Percentiles rank a stretch among this genome's conserved stretches.
phyloP scores from a whole-genome alignment of 1,140 invertebrate genomes.

The Leptopilina clavipes region DNA sequence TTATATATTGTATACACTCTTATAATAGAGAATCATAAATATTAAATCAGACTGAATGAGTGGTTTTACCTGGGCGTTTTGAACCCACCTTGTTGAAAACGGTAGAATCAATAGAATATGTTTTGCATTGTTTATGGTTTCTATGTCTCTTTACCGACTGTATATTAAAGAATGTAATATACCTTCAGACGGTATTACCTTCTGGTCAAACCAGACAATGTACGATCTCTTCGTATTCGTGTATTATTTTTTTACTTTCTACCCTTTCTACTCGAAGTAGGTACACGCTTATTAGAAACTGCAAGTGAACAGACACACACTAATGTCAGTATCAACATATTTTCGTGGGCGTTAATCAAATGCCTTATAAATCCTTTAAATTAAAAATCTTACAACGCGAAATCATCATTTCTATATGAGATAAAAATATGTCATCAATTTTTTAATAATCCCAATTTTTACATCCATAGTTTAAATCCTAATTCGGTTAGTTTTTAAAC shows the following conservation, averaged over 20 bases:
- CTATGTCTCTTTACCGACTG: not conserved
- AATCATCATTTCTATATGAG: no score
- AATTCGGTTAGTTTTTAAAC: no score
- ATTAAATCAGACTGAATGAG: conserved; percentile 12
- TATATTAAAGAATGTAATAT: not conserved
- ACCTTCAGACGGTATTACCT: conserved; percentile 14
- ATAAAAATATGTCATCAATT: no score
- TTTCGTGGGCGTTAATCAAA: no score
- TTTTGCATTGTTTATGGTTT: not conserved
- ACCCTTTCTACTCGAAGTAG: no score
- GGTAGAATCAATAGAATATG: conserved; percentile 14
- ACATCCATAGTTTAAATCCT: no score
- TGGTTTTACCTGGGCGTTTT: not conserved
- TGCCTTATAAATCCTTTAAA: no score
- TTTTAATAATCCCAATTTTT: no score
- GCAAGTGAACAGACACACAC: no score
- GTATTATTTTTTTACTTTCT: not conserved
- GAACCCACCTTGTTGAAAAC: conserved; percentile 14
- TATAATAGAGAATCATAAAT: conserved; percentile 20
- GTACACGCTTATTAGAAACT: no score
- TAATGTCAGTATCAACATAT: no score
- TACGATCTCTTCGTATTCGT: not conserved
- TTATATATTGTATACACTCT: not conserved
- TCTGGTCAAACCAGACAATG: not conserved
- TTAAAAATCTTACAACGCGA: no score